Base-by-base conservation (phyloP, 2,888 invertebrate genomes). In the Alentia gelatinosa region DNA sequence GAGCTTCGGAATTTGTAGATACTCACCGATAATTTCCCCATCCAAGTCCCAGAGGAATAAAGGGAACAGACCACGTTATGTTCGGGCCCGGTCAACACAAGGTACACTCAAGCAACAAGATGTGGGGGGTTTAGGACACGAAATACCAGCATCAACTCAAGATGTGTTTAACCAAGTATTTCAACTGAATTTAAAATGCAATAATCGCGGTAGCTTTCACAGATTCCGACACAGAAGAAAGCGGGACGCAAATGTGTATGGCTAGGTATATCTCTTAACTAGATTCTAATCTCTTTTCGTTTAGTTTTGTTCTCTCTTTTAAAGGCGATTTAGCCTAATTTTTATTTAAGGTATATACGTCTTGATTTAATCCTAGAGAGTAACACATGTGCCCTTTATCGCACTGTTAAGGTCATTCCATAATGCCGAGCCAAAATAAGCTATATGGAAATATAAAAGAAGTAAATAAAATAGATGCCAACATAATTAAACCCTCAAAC, bases 41-140 rank as follows among this genome's bases (percentile, higher is more conserved):
- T 42, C 86, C 86, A 39, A 33, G 86, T 86, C 42, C 26, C 42
- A 47, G 86, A 86, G 50, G 86, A 30, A 86, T 50, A 86, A 86
- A 86, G 42, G 83, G 86, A 42, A 86, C 83, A 83, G 83, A 83
- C 83, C 30, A 9, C 35, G 40, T 37, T 56, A 56, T 56, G 56
- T 19, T 83, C 26, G 35, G 37, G 83, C 39, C 39, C 83, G 39
- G 26, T 68, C 30, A 68, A 68, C 68, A 56, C 56, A 68, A 68
- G 30, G 26, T 30, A 68, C 30, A 68, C 68, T 68, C 68, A 68
- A 68, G 68, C 68, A 68, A 30, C n/a, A 68, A 30, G 56, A n/a
- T 56, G 56, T 56, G 56, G 56, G 56, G 56, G n/a, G 56, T 12
- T n/a, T 26, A 68, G 33, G 68, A 12, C 47, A 26, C 68, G 30